Base-by-base conservation (phyloP, 2,113 vertebrate species). In the Nesogale talazaci region DNA sequence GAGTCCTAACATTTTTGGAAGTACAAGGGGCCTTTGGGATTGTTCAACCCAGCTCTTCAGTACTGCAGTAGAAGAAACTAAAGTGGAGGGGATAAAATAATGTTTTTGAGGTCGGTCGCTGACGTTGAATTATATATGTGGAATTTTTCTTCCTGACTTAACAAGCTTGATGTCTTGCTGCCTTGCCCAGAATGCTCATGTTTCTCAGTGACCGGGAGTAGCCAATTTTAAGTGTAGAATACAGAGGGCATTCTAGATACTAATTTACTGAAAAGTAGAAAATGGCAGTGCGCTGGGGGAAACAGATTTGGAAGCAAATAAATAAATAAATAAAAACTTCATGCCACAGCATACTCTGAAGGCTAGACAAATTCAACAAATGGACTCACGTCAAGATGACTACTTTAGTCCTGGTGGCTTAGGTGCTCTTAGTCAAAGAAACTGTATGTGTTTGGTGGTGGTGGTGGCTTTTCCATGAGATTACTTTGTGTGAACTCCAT, bases 71-170 rank as follows among this genome's bases (percentile, higher is more conserved):
- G 29, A 83, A 40, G 76, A 87, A 88, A 70, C 17, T 7, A 46
- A 74, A 88, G 34, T 25, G 42, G 10, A 65, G 86, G n/a, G 74
- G 38, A 63, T 0, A 2, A 61, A 90, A 70, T 83, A 17, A 72
- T 83, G 57, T 57, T 57, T 89, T 2, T 83, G 76, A 83, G 52
- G 20, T 67, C 70, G 46, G n/a, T 56, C 59, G 65, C 57, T 86
- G 36, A 36, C 56, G 69, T 3, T 63, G 93, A 86, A 75, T 83
- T 81, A 34, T 34, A 84, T 31, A 84, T 36, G 25, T 63, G 29
- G 92, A 83, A 65, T 86, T 86, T 17, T 59, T 81, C 69, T 86
- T 89, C 46, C 36, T 86, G 80, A n/a, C 75, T 88, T 76, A 91
- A 59, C 27, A 72, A 69, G 27, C 23, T 61, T 86, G 25, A 17